Base-by-base conservation (phyloP, 2,797 vertebrate species). In the Notamacropus eugenii region DNA sequence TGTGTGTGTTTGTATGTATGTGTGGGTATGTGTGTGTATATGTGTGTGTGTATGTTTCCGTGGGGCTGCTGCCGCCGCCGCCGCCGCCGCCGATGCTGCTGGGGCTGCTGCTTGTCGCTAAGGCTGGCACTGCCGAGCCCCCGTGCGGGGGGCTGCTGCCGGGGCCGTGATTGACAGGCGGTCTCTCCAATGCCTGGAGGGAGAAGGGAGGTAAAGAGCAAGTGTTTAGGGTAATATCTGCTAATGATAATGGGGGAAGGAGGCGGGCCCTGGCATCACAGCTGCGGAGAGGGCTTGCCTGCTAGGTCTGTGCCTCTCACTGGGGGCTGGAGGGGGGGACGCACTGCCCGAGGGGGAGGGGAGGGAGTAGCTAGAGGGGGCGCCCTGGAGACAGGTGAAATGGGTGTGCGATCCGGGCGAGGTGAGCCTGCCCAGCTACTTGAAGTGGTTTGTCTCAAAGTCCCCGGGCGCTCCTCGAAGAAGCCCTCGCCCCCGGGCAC, bases 151-250 rank as follows among this genome's bases (percentile, higher is more conserved):
- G 98, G 98, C 99, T 98, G 99, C 98, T 98, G 98, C 98, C 98
- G 99, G 99, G 98, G 97, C 98, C 97, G 99, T 99, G 99, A 99
- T 99, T 99, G 99, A 99, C 99, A 99, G 98, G 98, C 98, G 97
- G 98, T 98, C 98, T 98, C 99, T 99, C 99, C 99, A 99, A 99
- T 99, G 99, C 99, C 99, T 99, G 98, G 98, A 99, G 99, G 98
- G 99, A 99, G 99, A 98, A 98, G 98, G 98, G 98, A 98, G 98
- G 98, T 96, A 96, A 98, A 96, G 98, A 98, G 97, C 98, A 67
- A 98, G 98, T 97, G 98, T 98, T 98, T 98, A 97, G 98, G 98
- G 98, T 98, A 98, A 98, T 98, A 97, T 97, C 98, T 98, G 98
- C 98, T 98, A 98, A 98, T 98, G 98, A 98, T 98, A 96, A 98